A percentile compares a stretch with the other conserved stretches of the same genome.
These are phyloP conservation scores for Nomada hirtipes DNA, from an alignment of 2,888 invertebrate species.

Conservation along the genomic window DNA sequence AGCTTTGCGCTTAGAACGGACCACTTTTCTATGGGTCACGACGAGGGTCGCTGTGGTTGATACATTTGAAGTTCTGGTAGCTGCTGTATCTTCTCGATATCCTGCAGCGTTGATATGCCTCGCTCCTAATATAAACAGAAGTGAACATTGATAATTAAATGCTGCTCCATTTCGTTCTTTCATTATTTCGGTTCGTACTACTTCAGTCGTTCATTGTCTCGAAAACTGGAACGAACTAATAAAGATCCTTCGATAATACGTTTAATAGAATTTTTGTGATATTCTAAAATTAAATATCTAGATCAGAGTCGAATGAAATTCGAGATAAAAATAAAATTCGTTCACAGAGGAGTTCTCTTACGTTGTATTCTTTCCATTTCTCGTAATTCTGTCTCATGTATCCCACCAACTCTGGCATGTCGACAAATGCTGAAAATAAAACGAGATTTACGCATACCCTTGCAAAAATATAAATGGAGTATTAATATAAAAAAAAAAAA, in stretches of 20 bases:
- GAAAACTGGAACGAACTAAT: no score
- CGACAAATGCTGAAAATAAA: constrained; percentile 91
- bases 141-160: neutral
- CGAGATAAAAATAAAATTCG: neutral
- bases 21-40: constrained; percentile 41
- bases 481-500: neutral
- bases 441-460: constrained; percentile 19
- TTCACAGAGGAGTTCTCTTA: constrained; percentile 19
- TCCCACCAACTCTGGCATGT: constrained; percentile 95
- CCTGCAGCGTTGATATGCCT: constrained; percentile 90
- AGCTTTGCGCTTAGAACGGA: constrained; percentile 41
- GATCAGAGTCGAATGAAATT: neutral
- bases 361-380: constrained; percentile 93
- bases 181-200: no score
- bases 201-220: no score
- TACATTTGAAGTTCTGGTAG: constrained; percentile 76
- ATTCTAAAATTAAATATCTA: neutral
- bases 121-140: constrained; percentile 84
- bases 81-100: constrained; percentile 86
- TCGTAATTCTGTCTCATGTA: constrained; percentile 94
- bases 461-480: neutral
- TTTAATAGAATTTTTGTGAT: neutral
- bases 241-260: no score
- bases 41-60: constrained; percentile 32
- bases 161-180: no score